These are phyloP conservation scores for Ondatra zibethicus DNA, from an alignment of 2,113 vertebrate genomes.

Conservation along the genomic window DNA sequence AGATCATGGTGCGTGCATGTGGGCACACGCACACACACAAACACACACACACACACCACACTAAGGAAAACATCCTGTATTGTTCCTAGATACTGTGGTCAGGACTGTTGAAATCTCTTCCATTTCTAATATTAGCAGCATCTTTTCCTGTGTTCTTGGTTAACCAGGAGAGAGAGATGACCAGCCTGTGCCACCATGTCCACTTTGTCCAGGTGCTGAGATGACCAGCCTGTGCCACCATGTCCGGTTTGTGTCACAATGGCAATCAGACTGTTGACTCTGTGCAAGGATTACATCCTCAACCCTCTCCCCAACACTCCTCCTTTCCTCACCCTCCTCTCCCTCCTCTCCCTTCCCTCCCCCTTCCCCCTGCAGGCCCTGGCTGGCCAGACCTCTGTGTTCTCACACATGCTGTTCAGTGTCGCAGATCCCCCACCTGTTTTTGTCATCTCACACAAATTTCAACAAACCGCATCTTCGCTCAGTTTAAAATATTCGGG, in stretches of 20 bases:
- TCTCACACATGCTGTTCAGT: not conserved
- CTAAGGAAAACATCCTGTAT: not conserved
- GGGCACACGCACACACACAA: accelerated
- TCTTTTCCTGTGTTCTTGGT: not conserved
- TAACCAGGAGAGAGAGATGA: not conserved
- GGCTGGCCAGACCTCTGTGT: not conserved
- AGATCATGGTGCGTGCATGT: not conserved
- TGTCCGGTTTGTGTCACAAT: not conserved
- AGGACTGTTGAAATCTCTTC: not conserved
- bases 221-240: not conserved
- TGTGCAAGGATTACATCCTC: not conserved
- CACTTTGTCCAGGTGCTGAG: not conserved
- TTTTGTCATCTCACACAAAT: not conserved
- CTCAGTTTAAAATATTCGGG: not conserved
- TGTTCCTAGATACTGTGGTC: not conserved
- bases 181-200: not conserved
- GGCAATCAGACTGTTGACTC: not conserved
- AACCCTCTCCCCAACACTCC: not conserved
- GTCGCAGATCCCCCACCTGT: not conserved
- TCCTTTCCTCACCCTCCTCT: not conserved
- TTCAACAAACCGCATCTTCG: not conserved
- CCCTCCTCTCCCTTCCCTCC: not conserved
- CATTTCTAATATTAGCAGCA: not conserved
- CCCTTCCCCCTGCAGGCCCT: not conserved
- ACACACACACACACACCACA: not conserved